Percentiles rank a stretch among this genome's conserved stretches.
Conservation (phyloP, 1,140 invertebrate species). For the Trichonephila clavata region DNA sequence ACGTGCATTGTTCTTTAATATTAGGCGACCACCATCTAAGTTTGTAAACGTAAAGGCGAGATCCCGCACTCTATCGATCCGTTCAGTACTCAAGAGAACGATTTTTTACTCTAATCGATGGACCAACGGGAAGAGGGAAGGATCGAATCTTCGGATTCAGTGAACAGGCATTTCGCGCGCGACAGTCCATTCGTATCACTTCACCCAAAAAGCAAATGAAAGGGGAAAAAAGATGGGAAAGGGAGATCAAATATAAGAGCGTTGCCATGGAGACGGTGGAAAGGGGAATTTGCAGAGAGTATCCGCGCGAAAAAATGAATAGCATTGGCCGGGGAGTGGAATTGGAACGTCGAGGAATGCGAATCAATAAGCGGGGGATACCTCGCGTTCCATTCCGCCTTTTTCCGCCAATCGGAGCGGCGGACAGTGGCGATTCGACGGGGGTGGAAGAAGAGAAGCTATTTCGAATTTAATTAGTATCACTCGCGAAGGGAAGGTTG, state of each 20-base stretch:
- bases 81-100: too few relatives aligned
- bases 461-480: constrained; percentile 11
- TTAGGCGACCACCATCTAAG: too few relatives aligned
- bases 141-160: too few relatives aligned
- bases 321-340: neutral
- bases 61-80: too few relatives aligned
- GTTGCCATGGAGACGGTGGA: neutral
- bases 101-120: too few relatives aligned
- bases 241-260: neutral
- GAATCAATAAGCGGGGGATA: constrained; percentile 64
- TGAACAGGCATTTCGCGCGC: too few relatives aligned
- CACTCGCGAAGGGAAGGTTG: neutral
- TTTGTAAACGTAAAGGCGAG: too few relatives aligned
- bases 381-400: constrained; percentile 49
- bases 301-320: neutral
- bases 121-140: too few relatives aligned
- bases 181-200: too few relatives aligned
- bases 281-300: neutral
- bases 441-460: neutral
- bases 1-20: too few relatives aligned
- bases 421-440: neutral
- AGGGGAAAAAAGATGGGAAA: neutral
- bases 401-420: constrained; percentile 44
- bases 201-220: neutral
- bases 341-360: neutral